These are phyloP conservation scores for Myathropa florea DNA, from an alignment of 2,888 invertebrate genomes.

Conservation along the genomic window DNA sequence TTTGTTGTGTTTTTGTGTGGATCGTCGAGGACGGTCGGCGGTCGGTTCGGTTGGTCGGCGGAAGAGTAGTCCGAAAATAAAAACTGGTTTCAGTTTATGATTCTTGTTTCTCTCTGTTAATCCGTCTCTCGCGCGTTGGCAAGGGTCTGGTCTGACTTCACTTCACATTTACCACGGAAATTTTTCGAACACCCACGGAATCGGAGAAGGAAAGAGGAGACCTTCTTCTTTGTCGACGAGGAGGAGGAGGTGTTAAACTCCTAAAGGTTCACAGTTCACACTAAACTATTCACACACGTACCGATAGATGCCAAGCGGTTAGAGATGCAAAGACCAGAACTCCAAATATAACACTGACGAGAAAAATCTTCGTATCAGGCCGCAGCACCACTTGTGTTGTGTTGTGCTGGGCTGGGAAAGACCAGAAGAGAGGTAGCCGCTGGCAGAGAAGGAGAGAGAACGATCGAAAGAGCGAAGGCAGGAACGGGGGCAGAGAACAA, in stretches of 20 bases:
- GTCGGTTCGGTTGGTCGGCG: neutral
- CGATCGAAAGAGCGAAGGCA: neutral
- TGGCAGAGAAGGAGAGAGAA: neutral
- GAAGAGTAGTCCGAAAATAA: constrained; percentile 27
- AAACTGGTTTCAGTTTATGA: constrained; percentile 59
- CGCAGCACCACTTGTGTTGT: constrained; percentile 49
- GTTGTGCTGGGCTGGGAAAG: constrained; percentile 48
- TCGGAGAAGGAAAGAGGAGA: neutral
- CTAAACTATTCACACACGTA: neutral
- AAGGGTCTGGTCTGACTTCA: neutral
- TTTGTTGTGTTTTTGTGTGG: constrained; percentile 54
- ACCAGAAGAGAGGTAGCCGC: constrained; percentile 16
- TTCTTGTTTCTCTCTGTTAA: constrained; percentile 39
- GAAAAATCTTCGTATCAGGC: constrained; percentile 63
- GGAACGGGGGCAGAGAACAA: constrained; percentile 11
- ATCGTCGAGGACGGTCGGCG: neutral
- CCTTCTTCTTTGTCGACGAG: too few species aligned
- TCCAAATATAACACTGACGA: constrained; percentile 65
- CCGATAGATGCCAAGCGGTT: neutral
- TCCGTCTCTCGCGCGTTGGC: constrained; percentile 3
- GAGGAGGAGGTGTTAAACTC: neutral
- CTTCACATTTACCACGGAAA: neutral
- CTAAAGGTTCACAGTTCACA: neutral
- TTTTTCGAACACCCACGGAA: neutral
- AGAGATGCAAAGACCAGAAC: constrained; percentile 64